Base-by-base conservation (phyloP, 2,888 invertebrate genomes). In the Stomorhina lunata region DNA sequence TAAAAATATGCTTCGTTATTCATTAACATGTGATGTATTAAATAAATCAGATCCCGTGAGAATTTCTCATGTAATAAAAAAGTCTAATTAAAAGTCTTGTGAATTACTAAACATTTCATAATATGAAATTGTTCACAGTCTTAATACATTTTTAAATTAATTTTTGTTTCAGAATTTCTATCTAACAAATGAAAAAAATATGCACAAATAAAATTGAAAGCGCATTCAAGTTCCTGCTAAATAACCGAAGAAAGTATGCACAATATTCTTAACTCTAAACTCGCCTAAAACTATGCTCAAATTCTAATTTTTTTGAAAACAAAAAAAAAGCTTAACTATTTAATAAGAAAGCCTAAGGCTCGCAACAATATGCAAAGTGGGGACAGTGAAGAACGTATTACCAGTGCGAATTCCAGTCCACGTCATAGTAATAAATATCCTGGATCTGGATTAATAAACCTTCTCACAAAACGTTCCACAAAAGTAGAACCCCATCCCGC, bases 401-500 rank as follows among this genome's bases (percentile, higher is more conserved):
- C 87, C 20, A 88, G 86, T 84, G 84, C 87, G 68, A 81, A 79
- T 45, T 86, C 86, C 9, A 88, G 88, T 45, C 88, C 88, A 4
- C 87, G 90, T 2, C 86, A 88, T 3, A 78, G 85, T 7, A 87
- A 85, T 55, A 90, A 90, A 63, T 87, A 7, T 45, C 85, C 87
- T 22, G 85, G 85, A 53, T 84, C 84, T 20, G 84, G 89, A 0
- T 84, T 90, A 4, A 86, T 90, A 27, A 90, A 90, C 0, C 81
- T 91, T 25, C 85, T 90, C 34, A 88, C 87, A 72, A 91, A 90
- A 80, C 90, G 91, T 2, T 91, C 91, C 1, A 91, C 90, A 68
- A 91, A 90, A 86, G 90, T 90, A 15, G 91, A 91, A 68, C 91
- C 91, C 2, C 91, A 91, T 86, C 91, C 90, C 10, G 63, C 84